phyloP scores from a whole-genome alignment of 2,113 vertebrate genomes.

The Percina caprodes region DNA sequence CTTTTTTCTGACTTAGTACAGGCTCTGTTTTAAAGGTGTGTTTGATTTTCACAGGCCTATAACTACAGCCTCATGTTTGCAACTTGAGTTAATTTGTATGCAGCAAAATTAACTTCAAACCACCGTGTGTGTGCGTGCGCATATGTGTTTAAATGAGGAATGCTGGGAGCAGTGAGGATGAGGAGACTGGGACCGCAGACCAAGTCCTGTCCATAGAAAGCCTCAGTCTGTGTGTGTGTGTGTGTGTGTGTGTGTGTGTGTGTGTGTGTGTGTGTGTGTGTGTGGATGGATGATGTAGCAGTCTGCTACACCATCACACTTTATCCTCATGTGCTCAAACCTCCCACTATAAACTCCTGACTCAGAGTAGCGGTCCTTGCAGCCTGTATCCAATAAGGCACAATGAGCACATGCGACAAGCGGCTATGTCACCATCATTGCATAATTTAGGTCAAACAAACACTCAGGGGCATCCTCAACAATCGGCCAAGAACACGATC shows the following conservation, averaged over 20 bases:
- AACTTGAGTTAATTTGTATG: conserved; percentile 23
- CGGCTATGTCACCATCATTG: conserved; percentile 54
- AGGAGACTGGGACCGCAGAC: conserved; percentile 45
- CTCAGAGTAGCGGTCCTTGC: conserved; percentile 21
- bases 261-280: too few species aligned
- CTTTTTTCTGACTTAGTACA: background rate
- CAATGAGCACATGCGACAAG: conserved; percentile 58
- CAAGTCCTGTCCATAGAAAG: conserved; percentile 2
- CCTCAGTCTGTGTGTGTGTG: too few species aligned
- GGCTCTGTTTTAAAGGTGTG: background rate
- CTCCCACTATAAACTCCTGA: conserved; percentile 29
- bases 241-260: too few species aligned
- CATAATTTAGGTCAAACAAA: conserved; percentile 74
- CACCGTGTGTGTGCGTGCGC: background rate
- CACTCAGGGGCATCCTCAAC: conserved; percentile 46
- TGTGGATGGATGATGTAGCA: conserved; percentile 13
- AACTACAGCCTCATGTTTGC: conserved; percentile 9
- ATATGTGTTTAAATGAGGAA: conserved; percentile 12
- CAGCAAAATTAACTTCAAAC: conserved; percentile 17
- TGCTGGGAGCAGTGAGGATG: conserved; percentile 47
- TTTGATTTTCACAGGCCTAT: background rate
- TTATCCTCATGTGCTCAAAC: conserved; percentile 27
- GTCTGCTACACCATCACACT: conserved; percentile 7
- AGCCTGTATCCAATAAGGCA: conserved; percentile 34
- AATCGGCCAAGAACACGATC: conserved; percentile 21